phyloP scores from a whole-genome alignment of 2,888 invertebrate species.

The Oligia fasciuncula region DNA sequence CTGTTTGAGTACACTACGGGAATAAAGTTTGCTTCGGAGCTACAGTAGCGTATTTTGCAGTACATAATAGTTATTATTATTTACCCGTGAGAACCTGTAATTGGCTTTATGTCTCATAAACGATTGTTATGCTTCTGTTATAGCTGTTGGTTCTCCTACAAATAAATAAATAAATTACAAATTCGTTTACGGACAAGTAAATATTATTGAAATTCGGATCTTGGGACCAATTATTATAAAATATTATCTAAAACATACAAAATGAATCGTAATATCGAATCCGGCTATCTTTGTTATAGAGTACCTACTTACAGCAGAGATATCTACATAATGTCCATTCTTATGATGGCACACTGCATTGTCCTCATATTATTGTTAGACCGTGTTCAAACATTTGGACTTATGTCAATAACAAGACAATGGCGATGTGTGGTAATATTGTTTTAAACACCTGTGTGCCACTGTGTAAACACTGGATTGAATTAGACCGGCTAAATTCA shows the following conservation, averaged over 20 bases:
- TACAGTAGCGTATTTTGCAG: not conserved
- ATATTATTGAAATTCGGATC: not conserved
- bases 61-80: not conserved
- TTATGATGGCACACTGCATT: constrained; percentile 22
- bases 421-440: constrained; percentile 30
- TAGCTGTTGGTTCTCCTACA: no score
- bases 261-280: not conserved
- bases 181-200: not conserved
- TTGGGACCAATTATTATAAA: not conserved
- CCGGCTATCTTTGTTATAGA: not conserved
- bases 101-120: no score
- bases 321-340: not conserved
- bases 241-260: not conserved
- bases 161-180: no score
- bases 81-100: no score
- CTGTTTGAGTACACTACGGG: not conserved
- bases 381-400: constrained; percentile 38
- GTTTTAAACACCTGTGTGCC: constrained; percentile 45
- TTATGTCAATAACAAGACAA: constrained; percentile 51
- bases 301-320: not conserved
- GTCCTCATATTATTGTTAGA: constrained; percentile 42
- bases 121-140: no score
- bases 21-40: constrained; percentile 1
- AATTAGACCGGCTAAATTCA: constrained; percentile 20
- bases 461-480: constrained; percentile 25